Base-by-base conservation (phyloP, 2,113 vertebrate genomes). In the Athene cunicularia region DNA sequence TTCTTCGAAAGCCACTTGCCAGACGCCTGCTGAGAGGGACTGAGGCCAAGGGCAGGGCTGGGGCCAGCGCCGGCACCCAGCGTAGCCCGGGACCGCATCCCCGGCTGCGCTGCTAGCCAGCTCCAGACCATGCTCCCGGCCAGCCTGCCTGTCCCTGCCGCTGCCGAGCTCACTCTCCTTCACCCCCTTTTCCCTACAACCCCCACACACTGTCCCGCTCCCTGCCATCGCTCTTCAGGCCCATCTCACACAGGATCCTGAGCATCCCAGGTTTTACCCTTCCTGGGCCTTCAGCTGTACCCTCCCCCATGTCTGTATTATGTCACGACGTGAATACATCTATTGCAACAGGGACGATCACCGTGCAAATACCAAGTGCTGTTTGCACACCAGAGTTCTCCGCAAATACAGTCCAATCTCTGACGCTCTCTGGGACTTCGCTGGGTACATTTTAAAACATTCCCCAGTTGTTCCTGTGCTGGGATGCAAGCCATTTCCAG, bases 261-360 rank as follows among this genome's bases (percentile, higher is more conserved):
- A 59, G n/a, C n/a, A 45, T 0, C 39, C 2, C 0, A 4, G 18
- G 12, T 8, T 43, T 52, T 14, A 9, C 11, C 33, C 56, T 18
- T 20, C 41, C 43, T 0, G 3, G 33, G 50, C 27, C 23, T 85
- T 4, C 2, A 11, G 37, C 58, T 47, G 0, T 0, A 1, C 19
- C 41, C 17, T 2, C 32, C 55, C 45, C 59, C 4, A 26, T 1
- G 37, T 8, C 7, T 2, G 21, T 2, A 1, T 12, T 2, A 0
- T 5, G 21, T 4, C 68, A 7, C 8, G 4, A 4, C 1, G 0
- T 2, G 20, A 26, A 41, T 8, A 28, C 26, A 4, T 2, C 52
- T 2, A 5, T 0, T 1, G 6, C 33, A 9, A 2, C 4, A 6
- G 10, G 43, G n/a, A 62, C 59, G 27, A 16, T 8, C 33, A 3